phyloP scores from a whole-genome alignment of 2,113 vertebrate genomes.

The Poeciliopsis turrubarensis region DNA sequence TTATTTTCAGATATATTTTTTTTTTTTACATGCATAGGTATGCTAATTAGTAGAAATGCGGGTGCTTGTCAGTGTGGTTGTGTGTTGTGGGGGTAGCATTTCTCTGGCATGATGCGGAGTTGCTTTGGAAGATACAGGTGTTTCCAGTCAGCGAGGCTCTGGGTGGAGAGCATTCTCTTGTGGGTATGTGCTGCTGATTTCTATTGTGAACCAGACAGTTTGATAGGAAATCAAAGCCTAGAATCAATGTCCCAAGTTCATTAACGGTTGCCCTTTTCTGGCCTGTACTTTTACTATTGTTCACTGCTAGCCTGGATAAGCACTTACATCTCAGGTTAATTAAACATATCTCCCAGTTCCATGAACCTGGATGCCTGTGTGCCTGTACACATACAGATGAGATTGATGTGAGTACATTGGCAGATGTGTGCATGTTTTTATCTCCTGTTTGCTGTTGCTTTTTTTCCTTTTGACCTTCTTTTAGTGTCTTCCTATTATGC shows the following conservation, averaged over 20 bases:
- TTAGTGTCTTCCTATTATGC: conserved; percentile 71
- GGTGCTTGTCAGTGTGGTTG: neutral
- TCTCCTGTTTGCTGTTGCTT: conserved; percentile 23
- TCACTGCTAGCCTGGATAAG: conserved; percentile 53
- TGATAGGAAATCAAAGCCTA: conserved; percentile 78
- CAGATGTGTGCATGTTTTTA: conserved; percentile 6
- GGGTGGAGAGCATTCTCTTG: conserved; percentile 35
- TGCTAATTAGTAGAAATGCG: conserved; percentile 46
- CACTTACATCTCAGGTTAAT: conserved; percentile 63
- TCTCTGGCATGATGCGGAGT: conserved; percentile 2
- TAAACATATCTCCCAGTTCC: conserved; percentile 58
- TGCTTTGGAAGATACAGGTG: conserved; percentile 38
- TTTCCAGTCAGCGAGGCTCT: conserved; percentile 25
- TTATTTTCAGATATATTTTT: conserved; percentile 45
- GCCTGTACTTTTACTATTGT: conserved; percentile 65
- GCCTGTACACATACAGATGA: conserved; percentile 30
- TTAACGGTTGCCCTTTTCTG: conserved; percentile 74
- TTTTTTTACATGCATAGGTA: conserved; percentile 43
- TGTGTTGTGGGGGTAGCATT: neutral
- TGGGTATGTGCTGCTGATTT: conserved; percentile 57
- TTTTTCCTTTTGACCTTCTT: conserved; percentile 73
- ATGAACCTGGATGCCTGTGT: conserved; percentile 15
- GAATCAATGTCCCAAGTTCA: conserved; percentile 80
- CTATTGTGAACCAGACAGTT: conserved; percentile 61
- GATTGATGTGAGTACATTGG: conserved; percentile 8